phyloP scores from a whole-genome alignment of 1,140 invertebrate genomes.

The Coelopa frigida region DNA sequence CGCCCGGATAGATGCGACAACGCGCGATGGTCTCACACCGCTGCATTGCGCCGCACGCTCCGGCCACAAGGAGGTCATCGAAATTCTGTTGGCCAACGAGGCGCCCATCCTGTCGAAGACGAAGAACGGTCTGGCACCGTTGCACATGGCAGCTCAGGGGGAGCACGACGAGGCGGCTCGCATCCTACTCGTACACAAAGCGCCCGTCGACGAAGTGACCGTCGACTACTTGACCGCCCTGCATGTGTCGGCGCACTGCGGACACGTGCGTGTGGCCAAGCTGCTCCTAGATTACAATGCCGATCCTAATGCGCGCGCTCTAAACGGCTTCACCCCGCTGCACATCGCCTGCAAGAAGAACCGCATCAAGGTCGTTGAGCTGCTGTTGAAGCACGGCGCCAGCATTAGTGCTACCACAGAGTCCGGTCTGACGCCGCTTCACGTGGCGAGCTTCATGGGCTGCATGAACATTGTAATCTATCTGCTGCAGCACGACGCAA shows the following conservation, averaged over 20 bases:
- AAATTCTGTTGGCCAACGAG: conserved; percentile 81
- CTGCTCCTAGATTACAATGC: conserved; percentile 86
- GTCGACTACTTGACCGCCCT: conserved; percentile 95
- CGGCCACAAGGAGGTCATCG: conserved; percentile 93
- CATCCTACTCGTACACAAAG: conserved; percentile 84
- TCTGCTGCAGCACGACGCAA: conserved; percentile 89
- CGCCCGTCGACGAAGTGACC: conserved; percentile 95
- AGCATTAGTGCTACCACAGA: conserved; percentile 63
- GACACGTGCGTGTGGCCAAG: conserved; percentile 90
- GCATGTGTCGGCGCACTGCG: conserved; percentile 92
- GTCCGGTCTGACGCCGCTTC: conserved; percentile 87
- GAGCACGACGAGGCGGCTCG: conserved; percentile 94
- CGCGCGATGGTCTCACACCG: conserved; percentile 89
- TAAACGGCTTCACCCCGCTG: conserved; percentile 97
- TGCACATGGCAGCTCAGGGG: conserved; percentile 93
- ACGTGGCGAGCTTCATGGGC: conserved; percentile 98
- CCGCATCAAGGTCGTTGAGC: conserved; percentile 90
- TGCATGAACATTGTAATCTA: conserved; percentile 99
- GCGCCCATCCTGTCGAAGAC: conserved; percentile 95
- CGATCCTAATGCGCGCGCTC: conserved; percentile 92
- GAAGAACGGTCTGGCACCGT: conserved; percentile 87
- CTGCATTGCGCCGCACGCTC: conserved; percentile 88
- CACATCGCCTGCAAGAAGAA: conserved; percentile 99
- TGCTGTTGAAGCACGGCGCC: conserved; percentile 92
- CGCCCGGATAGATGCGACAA: conserved; percentile 90